Base-by-base conservation (phyloP, 1,140 invertebrate species). In the Ridgeia piscesae region DNA sequence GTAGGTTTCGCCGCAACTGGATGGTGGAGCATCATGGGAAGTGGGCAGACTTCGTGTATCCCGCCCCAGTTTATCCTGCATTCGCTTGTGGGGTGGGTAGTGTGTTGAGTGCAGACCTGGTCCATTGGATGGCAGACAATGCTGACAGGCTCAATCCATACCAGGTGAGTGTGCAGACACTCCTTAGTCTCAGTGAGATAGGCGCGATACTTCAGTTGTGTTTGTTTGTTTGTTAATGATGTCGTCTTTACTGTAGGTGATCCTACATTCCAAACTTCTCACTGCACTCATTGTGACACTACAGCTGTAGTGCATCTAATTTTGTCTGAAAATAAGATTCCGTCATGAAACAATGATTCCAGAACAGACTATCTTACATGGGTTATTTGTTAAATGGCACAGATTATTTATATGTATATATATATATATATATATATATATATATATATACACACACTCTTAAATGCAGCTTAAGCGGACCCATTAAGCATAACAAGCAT, bases 11-110 rank as follows among this genome's bases (percentile, higher is more conserved):
- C 31, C 35, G 93, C 35, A 93, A 95, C 35, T 95, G 95, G 94
- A 89, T 91, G 77, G 94, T 95, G 33, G 94, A 95, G 88, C 93
- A 93, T 91, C 89, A 93, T 91, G 94, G 94, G 17, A 95, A 95
- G 93, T 95, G 95, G 95, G 91, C 92, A 33, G 95, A 95, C 91
- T 89, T 48, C 17, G 34, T 91, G n/a, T 95, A 94, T 92, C 91
- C 93, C 14, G 89, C 93, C 21, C 91, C 93, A 11, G 92, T 93
- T 4, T 95, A 95, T 92, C 95, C 95, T 34, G 92, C 90, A 33
- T 95, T 95, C 93, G 94, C 95, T 14, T 95, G 95, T 94, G 95
- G 95, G 1, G 94, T 95, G 4, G 95, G 95, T 89, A 94, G 94
- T 93, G 93, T 95, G 35, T 92, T 95, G 17, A 94, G 94, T 27